These are phyloP conservation scores for Coracias cyanogaster DNA, from an alignment of 2,797 vertebrate genomes.

Conservation along the genomic window DNA sequence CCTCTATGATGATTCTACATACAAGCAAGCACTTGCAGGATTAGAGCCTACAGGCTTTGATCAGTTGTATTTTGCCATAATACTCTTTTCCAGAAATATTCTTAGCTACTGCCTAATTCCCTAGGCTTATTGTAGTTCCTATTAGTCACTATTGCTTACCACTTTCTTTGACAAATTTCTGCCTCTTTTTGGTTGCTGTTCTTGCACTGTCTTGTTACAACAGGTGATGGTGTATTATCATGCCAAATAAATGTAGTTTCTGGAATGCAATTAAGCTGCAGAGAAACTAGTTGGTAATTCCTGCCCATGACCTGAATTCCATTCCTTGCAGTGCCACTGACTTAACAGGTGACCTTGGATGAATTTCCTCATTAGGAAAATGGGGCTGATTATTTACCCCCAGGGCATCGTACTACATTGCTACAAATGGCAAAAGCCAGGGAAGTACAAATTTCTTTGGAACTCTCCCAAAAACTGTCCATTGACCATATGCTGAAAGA, in stretches of 20 bases:
- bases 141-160: neutral
- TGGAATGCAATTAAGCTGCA: neutral
- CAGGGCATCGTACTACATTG: neutral
- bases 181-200: neutral
- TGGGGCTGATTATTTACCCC: constrained; percentile 30
- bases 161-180: constrained; percentile 10
- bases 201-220: neutral
- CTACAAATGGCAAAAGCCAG: neutral
- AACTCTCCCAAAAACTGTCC: constrained; percentile 33
- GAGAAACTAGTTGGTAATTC: neutral
- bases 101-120: neutral
- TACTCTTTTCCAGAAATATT: constrained; percentile 15
- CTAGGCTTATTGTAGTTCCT: neutral
- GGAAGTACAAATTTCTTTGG: constrained; percentile 44
- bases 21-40: neutral
- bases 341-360: constrained; percentile 38
- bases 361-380: constrained; percentile 61
- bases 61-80: neutral
- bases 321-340: neutral
- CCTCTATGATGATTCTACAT: neutral
- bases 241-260: neutral
- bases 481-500: constrained; percentile 40
- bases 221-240: constrained; percentile 1
- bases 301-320: constrained; percentile 32
- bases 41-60: constrained; percentile 19